Evolutionary conservation across 37 sponge, comb jelly and placozoan species (phyloP), one percentile per base, ranked within the genome.

Genomic region (Hexactinellida sp.): DNA sequence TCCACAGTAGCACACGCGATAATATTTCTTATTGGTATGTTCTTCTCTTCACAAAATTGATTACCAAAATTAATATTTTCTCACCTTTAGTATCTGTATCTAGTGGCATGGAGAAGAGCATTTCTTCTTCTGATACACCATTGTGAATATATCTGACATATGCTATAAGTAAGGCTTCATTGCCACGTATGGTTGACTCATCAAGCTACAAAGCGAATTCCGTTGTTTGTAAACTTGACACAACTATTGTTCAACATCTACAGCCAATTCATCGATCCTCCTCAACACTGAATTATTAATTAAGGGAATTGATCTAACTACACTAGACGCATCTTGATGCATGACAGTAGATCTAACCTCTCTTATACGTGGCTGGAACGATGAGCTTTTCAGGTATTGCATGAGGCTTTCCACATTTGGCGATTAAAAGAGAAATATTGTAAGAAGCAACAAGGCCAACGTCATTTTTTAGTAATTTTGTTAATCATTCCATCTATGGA

Each of bases 221-320:
- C n/a, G 34, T 63, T n/a, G 76, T 63, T 63, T 63, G 76, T 63
- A 28, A 23, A 63, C 76, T 63, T 63, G 3, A 63, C 76, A 63
- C 76, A 63, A 28, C 30, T 28, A 23, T 63, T 63, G 76, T 63
- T 63, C 76, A 63, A 23, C 76, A 63, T 32, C 30, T 63, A 28
- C 3, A 63, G 76, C 76, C 76, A 63, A 21, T 63, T 63, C 76
- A 7, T 63, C 76, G 76, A 63, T 63, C 76, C 30, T 63, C 76
- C 76, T 63, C 30, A 23, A 63, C 3, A 63, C 76, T 63, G 76
- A 63, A 23, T 63, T 63, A 63, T 63, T 63, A 63, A 3, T 63
- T 63, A 63, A 63, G 76, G 76, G 76, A 63, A 63, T 63, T 63
- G 76, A 63, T 63, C 30, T 28, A 63, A 63, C 76, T 63, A 63